Evolutionary conservation across 2,888 invertebrate species (phyloP).

Genomic region (Trimorus sp.): DNA sequence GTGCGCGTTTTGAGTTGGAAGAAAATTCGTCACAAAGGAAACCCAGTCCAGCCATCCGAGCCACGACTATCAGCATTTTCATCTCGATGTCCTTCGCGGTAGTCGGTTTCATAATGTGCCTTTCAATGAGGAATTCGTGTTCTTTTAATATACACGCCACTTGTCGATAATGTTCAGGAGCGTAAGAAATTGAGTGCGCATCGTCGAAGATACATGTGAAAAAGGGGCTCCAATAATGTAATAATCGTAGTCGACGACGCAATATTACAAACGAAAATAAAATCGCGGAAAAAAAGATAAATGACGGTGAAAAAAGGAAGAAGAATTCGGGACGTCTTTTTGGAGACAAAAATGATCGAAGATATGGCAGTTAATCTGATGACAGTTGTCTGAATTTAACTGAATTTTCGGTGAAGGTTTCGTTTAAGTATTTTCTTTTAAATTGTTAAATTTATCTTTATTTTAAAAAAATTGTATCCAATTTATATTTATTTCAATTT

Average conservation of each 20-base stretch:
- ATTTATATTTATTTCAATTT: too few relatives aligned
- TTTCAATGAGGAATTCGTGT: constrained; percentile 30
- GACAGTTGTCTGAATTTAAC: too few relatives aligned
- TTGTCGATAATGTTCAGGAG: constrained; percentile 33
- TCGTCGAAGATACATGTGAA: constrained; percentile 25
- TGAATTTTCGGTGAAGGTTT: too few relatives aligned
- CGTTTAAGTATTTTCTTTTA: too few relatives aligned
- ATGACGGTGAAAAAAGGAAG: constrained; percentile 8
- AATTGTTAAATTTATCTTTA: too few relatives aligned
- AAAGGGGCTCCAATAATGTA: constrained; percentile 27
- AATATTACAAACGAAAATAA: constrained; percentile 23
- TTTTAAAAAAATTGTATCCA: too few relatives aligned
- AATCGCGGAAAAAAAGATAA: background rate
- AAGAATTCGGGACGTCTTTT: background rate
- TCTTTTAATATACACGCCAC: constrained; percentile 33
- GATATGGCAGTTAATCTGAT: too few relatives aligned
- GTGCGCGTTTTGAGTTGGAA: too few relatives aligned
- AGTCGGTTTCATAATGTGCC: background rate
- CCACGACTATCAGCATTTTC: background rate
- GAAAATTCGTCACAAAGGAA: too few relatives aligned
- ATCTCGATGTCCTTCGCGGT: background rate
- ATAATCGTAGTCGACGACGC: constrained; percentile 16
- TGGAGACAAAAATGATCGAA: too few relatives aligned
- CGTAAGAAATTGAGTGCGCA: constrained; percentile 25
- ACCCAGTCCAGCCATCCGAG: too few relatives aligned